A percentile compares a stretch with the other conserved stretches of the same genome.
Evolutionary conservation across 2,888 invertebrate species (phyloP).

Genomic region (Limenitis camilla): DNA sequence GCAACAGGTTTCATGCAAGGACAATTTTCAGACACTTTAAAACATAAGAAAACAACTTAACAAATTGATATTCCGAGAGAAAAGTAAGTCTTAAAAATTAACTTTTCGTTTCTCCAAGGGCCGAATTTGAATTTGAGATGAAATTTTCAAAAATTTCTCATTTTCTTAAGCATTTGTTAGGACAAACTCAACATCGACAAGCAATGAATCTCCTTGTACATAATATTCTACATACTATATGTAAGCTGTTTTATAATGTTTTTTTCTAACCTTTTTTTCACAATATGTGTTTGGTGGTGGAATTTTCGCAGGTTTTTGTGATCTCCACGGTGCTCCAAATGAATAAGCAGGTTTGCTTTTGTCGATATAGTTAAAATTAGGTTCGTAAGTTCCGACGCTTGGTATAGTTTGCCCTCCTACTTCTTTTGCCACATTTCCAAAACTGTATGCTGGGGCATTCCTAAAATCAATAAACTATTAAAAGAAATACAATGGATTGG

Average conservation of each 20-base stretch:
- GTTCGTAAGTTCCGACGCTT: constrained; percentile 51
- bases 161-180: too few relatives aligned
- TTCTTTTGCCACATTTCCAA: constrained; percentile 30
- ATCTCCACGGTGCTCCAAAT: constrained; percentile 40
- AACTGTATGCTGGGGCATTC: constrained; percentile 42
- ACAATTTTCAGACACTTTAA: too few relatives aligned
- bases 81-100: too few relatives aligned
- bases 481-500: too few relatives aligned
- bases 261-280: constrained; percentile 49
- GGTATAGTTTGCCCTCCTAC: constrained; percentile 31
- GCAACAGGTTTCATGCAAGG: too few relatives aligned
- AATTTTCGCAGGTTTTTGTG: constrained; percentile 21
- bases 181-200: background rate
- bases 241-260: background rate
- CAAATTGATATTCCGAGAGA: too few relatives aligned
- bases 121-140: too few relatives aligned
- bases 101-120: too few relatives aligned
- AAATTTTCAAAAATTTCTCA: too few relatives aligned
- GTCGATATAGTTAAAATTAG: constrained; percentile 43
- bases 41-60: too few relatives aligned
- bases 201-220: background rate
- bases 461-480: constrained; percentile 30
- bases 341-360: constrained; percentile 46
- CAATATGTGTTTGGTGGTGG: constrained; percentile 58
- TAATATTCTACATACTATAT: background rate